These are phyloP conservation scores for Hestina assimilis DNA, from an alignment of 1,140 invertebrate genomes.

Conservation along the genomic window DNA sequence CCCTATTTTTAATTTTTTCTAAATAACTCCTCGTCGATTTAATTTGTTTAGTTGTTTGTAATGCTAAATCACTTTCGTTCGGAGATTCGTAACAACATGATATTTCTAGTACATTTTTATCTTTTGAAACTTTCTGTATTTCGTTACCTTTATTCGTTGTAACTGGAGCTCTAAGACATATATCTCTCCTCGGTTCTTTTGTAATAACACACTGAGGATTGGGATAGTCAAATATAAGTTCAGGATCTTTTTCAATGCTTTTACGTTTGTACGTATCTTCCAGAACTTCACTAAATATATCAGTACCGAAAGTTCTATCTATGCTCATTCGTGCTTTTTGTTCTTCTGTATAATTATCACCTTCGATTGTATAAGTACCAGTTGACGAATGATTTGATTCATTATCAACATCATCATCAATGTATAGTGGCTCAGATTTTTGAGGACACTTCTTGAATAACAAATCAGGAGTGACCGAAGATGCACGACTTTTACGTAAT, in stretches of 20 bases:
- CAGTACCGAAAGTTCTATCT: conserved; percentile 83
- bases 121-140: conserved; percentile 64
- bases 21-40: conserved; percentile 78
- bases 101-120: conserved; percentile 80
- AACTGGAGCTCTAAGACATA: conserved; percentile 44
- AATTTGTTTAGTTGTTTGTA: conserved; percentile 69
- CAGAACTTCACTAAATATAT: conserved; percentile 50
- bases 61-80: conserved; percentile 65
- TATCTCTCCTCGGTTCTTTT: conserved; percentile 60
- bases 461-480: conserved; percentile 62
- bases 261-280: conserved; percentile 45
- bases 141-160: conserved; percentile 46
- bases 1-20: conserved; percentile 80
- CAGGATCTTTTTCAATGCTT: conserved; percentile 52
- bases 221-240: conserved; percentile 59
- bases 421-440: conserved; percentile 57
- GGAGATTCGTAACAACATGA: conserved; percentile 80
- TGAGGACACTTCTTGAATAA: conserved; percentile 63
- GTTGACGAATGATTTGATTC: conserved; percentile 80
- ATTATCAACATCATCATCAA: conserved; percentile 66
- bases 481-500: conserved; percentile 50
- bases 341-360: conserved; percentile 90
- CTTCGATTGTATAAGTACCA: conserved; percentile 93
- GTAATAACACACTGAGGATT: conserved; percentile 51
- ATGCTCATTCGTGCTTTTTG: conserved; percentile 92